Base-by-base conservation (phyloP, 2,797 vertebrate genomes). In the Pampus argenteus region DNA sequence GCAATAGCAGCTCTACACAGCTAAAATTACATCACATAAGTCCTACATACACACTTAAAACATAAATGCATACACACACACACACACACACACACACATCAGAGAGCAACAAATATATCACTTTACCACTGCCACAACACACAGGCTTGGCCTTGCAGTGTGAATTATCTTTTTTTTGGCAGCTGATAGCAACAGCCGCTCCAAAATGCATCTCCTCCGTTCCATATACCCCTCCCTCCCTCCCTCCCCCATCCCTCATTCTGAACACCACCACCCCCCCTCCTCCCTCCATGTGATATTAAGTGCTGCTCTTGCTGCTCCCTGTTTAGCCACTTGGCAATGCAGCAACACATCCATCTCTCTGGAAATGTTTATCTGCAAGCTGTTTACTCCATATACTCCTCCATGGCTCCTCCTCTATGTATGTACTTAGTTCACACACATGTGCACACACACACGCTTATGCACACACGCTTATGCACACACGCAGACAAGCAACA, bases 291-390 rank as follows among this genome's bases (percentile, higher is more conserved):
- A 25, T 73, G 48, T 51, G 60, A 86, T 84, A 88, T 86, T 78
- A 84, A 85, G 84, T 86, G 76, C 68, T 59, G 47, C 82, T 82
- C 69, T 79, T 62, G 31, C 51, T 59, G 56, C 84, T 86, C 83
- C 74, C 78, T 81, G 64, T 82, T 83, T 76, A 85, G 78, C 78
- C 62, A 77, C 87, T 90, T 91, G 86, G 90, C 84, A 85, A 69
- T 5, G 1, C 29, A 55, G 79, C 76, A 84, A 69, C 81, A 71
- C 79, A 90, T 87, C 70, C 71, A 81, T 85, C 86, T 81, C 69
- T 69, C 68, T 85, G 78, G 79, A 88, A 89, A 78, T 88, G 83
- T 87, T 88, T 88, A 91, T 90, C 80, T 82, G 60, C 54, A 40
- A 87, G 75, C 71, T 72, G 75, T 88, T 86, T 84, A 70, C 57